Conservation (phyloP, 2,113 vertebrate species). For the rabbit (Oryctolagus cuniculus) region mOryCun1.1 NC_091452.1:26997501-26998000, state of each 20-base stretch:
- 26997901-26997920: not conserved
- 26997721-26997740: not conserved
- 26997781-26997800: not conserved
- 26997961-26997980: not conserved
- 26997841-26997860: not conserved
- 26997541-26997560: no score
- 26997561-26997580: not conserved
- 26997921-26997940: not conserved
- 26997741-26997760: not conserved
- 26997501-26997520: no score
- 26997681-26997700: not conserved
- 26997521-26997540: no score
- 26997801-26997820: not conserved
- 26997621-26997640: not conserved
- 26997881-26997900: conserved; percentile 23
- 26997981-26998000: no score
- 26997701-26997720: not conserved
- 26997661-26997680: not conserved
- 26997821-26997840: not conserved
- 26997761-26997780: not conserved
- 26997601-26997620: not conserved
- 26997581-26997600: not conserved
- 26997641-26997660: not conserved
- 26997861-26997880: not conserved
- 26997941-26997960: not conserved